Evolutionary conservation across 2,797 vertebrate genomes (phyloP), one percentile per base, ranked within the genome.

Genomic region (Neostethus bicornis): DNA sequence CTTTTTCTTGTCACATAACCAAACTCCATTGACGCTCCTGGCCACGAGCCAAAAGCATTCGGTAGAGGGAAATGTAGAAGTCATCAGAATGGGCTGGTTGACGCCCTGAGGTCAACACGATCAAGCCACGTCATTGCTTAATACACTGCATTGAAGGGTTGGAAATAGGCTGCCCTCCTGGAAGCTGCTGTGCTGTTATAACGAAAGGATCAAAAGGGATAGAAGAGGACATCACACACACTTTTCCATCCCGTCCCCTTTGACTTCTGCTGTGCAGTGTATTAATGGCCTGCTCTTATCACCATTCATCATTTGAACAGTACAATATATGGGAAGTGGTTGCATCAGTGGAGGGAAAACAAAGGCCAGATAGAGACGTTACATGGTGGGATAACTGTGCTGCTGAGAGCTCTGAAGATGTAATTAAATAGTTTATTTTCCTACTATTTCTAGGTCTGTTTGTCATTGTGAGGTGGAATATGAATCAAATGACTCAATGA

Each of bases 231-330:
- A 83, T 80, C 82, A 81, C 77, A 79, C 70, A 74, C 84, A 86
- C 82, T 89, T 89, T 85, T 85, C 77, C 73, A 66, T 73, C 66
- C 67, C 50, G 70, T 85, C 83, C 80, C 75, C 75, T 77, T 85
- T 85, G 81, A 86, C 84, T 86, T 87, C 70, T 83, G 75, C 76
- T 51, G 76, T 69, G 84, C 81, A 79, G 83, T 81, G 81, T 89
- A 86, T 87, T 87, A 91, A 91, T 87, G 82, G 81, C 69, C 77
- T 3, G 5, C 63, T 85, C 79, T 86, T 81, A 89, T 89, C 80
- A 80, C 79, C 81, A 88, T 91, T 89, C 77, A 90, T 91, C 87
- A 90, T 90, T 86, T 83, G 61, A 89, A 75, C 81, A 69, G 77
- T 62, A 83, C 81, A 86, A 80, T 88, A 87, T 79, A 87, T 71